Evolutionary conservation across 2,888 invertebrate species (phyloP).

Genomic region (Ichneumon xanthorius): DNA sequence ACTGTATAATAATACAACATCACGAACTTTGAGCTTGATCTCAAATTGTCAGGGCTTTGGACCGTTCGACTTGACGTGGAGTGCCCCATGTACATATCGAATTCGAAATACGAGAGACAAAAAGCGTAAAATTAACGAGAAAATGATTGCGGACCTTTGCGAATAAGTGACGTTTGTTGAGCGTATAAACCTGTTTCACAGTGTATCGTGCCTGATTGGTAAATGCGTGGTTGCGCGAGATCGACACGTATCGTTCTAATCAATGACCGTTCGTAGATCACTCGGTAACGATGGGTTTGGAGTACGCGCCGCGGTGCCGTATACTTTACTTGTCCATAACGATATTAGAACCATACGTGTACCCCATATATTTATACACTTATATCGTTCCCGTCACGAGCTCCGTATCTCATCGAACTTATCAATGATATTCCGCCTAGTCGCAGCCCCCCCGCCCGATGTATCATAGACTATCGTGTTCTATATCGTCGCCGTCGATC

Average conservation of each 20-base stretch:
- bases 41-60: too few relatives aligned
- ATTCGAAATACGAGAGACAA: too few relatives aligned
- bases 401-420: conserved; percentile 55
- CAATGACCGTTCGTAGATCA: conserved; percentile 60
- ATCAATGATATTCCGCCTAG: conserved; percentile 65
- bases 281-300: conserved; percentile 43
- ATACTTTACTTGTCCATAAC: conserved; percentile 17
- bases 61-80: too few relatives aligned
- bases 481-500: conserved; percentile 66
- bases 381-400: neutral
- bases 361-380: conserved; percentile 28
- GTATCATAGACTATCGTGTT: conserved; percentile 30
- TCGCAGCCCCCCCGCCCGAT: conserved; percentile 8
- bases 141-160: too few relatives aligned
- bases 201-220: conserved; percentile 54
- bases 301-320: neutral
- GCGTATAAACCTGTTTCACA: neutral
- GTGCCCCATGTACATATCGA: too few relatives aligned
- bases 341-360: neutral
- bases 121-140: too few relatives aligned
- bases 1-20: too few relatives aligned
- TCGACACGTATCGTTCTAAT: conserved; percentile 38
- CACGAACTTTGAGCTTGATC: too few relatives aligned
- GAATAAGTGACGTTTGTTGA: neutral
- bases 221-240: conserved; percentile 33